Evolutionary conservation across 2,888 invertebrate genomes (phyloP), one percentile per base, ranked within the genome.

Genomic region (Drosophila nr. medialis): DNA sequence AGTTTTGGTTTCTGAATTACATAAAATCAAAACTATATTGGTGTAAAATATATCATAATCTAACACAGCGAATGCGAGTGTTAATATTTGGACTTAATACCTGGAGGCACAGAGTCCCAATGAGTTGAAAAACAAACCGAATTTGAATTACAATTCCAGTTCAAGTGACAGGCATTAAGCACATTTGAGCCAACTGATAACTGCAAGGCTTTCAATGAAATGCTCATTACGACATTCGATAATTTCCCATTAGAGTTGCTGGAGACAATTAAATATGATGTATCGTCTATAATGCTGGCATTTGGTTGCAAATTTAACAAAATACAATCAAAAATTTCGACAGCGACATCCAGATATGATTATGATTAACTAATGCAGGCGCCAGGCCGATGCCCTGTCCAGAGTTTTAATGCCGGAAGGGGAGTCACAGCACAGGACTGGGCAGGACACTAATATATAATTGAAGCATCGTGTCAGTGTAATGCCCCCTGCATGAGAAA

Each of bases 261-360:
- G 38, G 13, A 27, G 36, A 27, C 42, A 48, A 60, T 60, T 29
- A 45, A 67, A 64, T 36, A 30, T 30, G 63, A 45, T 34, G 5
- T 53, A 54, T 48, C 29, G 48, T 63, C 29, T 30, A 42, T 64
- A 48, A 53, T 56, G 61, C 56, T 30, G 42, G 18, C 53, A 53
- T 62, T 58, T 53, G 21, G 51, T 7, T 40, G 24, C 32, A 48
- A 27, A 38, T 45, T 40, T 8, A 21, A 42, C 24, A 24, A 56
- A 75, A 60, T 63, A 71, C 60, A 66, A 75, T 71, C 63, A 75
- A 63, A 61, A 75, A 32, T 71, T 71, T 29, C 1, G 24, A 15
- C 27, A 51, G 51, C 11, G 15, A 49, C 56, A 65, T 68, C 32
- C 56, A 56, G 21, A 56, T 58, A 63, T 68, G 58, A 77, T 77